Evolutionary conservation across 2,888 invertebrate genomes (phyloP), one percentile per base, ranked within the genome.

Genomic region (Emesis furor): DNA sequence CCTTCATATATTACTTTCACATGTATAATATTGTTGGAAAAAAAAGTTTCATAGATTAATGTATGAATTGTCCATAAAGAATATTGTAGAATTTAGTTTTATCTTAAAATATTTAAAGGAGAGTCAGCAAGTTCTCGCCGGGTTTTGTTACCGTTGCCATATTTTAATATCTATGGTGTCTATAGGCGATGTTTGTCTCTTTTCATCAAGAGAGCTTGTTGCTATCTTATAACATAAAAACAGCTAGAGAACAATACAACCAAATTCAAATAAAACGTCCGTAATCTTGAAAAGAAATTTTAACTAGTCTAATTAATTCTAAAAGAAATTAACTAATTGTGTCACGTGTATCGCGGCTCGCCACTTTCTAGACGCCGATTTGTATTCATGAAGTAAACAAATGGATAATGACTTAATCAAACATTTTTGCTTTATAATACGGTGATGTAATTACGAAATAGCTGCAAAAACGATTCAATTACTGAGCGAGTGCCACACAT

Each of bases 341-440:
- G 30, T 65, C 65, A 65, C 65, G 65, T 65, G 65, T 30, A 65
- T 65, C 32, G 69, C 59, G 32, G 24, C 35, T 65, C 72, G 82
- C 74, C 73, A 80, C 80, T 85, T 85, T 85, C 84, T 75, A 85
- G 81, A 73, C 71, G 87, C 86, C 90, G 90, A 91, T 91, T 90
- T 91, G 90, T 87, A 91, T 91, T 91, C 87, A 89, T 91, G 90
- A 89, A 89, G 81, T 89, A 65, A 83, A 87, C 91, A 88, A 87
- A 80, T 90, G 73, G 30, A 32, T 91, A 92, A 92, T 90, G 91
- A 92, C 88, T 92, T 90, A 92, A 93, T 94, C 92, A 94, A 91
- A 92, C 92, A 91, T 92, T 89, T 87, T 79, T 87, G 89, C 90
- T 92, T 87, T 90, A 89, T 91, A 90, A 90, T 90, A 89, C 87